Evolutionary conservation across 1,140 invertebrate genomes (phyloP).

Genomic region (Myzus persicae): DNA sequence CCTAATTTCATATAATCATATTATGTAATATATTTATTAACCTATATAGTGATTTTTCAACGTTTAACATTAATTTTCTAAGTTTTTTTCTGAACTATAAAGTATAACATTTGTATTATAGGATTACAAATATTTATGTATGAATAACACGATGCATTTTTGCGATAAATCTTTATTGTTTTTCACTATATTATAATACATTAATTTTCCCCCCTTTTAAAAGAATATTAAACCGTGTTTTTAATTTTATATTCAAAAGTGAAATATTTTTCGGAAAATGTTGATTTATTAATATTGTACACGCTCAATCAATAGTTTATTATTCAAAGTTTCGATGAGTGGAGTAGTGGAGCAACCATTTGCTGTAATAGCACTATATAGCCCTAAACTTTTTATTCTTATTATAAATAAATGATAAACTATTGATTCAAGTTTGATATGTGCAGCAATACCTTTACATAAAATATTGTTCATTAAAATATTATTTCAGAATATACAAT

Average conservation of each 20-base stretch:
- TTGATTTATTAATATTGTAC: background rate
- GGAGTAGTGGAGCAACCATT: background rate
- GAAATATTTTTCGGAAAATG: background rate
- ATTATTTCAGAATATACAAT: background rate
- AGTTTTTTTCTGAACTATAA: background rate
- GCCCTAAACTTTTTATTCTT: background rate
- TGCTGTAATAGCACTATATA: background rate
- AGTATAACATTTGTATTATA: background rate
- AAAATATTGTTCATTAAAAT: background rate
- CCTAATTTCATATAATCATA: background rate
- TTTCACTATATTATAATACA: background rate
- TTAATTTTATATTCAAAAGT: background rate
- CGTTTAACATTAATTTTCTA: background rate
- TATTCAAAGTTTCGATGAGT: background rate
- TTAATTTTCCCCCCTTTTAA: background rate
- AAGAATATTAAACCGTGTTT: background rate
- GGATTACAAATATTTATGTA: background rate
- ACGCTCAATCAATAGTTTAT: background rate
- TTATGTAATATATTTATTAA: background rate
- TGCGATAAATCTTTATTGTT: background rate
- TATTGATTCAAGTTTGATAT: background rate
- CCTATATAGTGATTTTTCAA: background rate
- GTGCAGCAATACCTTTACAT: background rate
- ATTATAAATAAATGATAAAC: background rate
- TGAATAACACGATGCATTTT: background rate